phyloP scores from a whole-genome alignment of 2,113 vertebrate species.

The Cettia cetti region DNA sequence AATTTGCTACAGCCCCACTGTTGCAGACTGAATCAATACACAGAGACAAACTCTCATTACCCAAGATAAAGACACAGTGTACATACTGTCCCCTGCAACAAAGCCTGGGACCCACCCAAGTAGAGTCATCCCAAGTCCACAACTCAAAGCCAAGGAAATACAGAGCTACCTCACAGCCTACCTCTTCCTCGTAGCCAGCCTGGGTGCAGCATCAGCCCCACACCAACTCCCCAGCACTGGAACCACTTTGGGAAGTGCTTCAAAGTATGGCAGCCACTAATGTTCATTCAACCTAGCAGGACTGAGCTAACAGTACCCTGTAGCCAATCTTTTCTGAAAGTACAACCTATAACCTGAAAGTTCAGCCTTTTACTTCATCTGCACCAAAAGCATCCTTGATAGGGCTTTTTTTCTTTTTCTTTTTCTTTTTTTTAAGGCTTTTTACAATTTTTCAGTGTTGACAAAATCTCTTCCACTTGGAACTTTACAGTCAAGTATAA shows the following conservation, averaged over 20 bases:
- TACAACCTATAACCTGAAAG: not conserved
- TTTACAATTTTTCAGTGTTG: not conserved
- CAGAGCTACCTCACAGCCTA: not conserved
- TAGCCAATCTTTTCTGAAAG: not conserved
- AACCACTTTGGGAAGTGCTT: not conserved
- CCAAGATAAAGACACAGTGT: not conserved
- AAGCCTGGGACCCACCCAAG: not conserved
- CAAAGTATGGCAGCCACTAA: not conserved
- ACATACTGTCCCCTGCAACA: not conserved
- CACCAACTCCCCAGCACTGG: accelerated
- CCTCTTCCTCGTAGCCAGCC: accelerated
- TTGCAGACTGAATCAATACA: not conserved
- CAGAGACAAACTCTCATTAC: not conserved
- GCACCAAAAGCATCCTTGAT: not conserved
- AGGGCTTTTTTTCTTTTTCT: not conserved
- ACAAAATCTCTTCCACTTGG: not conserved
- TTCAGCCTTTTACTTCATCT: not conserved
- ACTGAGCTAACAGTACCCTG: not conserved
- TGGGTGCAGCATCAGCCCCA: not conserved
- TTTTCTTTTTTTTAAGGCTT: too few species aligned
- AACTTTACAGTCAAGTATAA: not conserved
- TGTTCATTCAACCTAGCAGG: not conserved
- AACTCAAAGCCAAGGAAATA: not conserved
- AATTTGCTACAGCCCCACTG: not conserved
- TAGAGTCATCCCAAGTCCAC: not conserved